Evolutionary conservation across 1,140 invertebrate species (phyloP).

Genomic region (Panagrolaimus sp.): DNA sequence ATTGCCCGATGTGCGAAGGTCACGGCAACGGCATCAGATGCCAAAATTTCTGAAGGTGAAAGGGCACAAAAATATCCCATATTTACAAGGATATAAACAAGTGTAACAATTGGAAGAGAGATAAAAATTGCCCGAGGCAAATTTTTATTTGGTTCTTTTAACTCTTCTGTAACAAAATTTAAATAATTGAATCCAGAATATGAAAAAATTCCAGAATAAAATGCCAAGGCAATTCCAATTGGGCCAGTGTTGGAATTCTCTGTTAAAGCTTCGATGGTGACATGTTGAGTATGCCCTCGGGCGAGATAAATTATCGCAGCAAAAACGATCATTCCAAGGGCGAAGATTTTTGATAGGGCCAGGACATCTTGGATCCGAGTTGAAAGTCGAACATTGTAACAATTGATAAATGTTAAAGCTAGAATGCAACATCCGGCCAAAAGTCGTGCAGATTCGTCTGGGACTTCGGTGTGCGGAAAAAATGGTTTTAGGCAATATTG

Average conservation of each 20-base stretch:
- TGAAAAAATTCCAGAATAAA: constrained; percentile 95
- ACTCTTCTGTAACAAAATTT: constrained; percentile 71
- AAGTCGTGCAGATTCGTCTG: constrained; percentile 41
- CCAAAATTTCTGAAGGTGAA: constrained; percentile 71
- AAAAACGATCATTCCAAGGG: constrained; percentile 83
- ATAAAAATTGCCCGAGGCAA: constrained; percentile 81
- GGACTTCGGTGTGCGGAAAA: constrained; percentile 63
- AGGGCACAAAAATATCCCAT: constrained; percentile 83
- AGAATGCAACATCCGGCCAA: constrained; percentile 60
- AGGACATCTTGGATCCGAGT: constrained; percentile 89
- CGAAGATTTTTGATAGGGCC: constrained; percentile 91
- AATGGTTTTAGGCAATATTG: constrained; percentile 87
- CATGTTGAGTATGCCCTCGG: neutral
- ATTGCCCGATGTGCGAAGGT: constrained; percentile 50
- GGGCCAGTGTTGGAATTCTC: constrained; percentile 77
- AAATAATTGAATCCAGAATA: constrained; percentile 82
- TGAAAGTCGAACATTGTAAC: constrained; percentile 84
- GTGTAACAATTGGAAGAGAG: constrained; percentile 80
- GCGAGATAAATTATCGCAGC: constrained; percentile 74
- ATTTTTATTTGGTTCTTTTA: constrained; percentile 84
- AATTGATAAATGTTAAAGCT: constrained; percentile 89
- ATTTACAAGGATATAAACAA: constrained; percentile 82
- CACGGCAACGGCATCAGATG: constrained; percentile 83
- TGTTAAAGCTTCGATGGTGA: constrained; percentile 77
- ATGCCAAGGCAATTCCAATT: constrained; percentile 86